Evolutionary conservation across 2,888 invertebrate species (phyloP).

Genomic region (Germaria angustata): DNA sequence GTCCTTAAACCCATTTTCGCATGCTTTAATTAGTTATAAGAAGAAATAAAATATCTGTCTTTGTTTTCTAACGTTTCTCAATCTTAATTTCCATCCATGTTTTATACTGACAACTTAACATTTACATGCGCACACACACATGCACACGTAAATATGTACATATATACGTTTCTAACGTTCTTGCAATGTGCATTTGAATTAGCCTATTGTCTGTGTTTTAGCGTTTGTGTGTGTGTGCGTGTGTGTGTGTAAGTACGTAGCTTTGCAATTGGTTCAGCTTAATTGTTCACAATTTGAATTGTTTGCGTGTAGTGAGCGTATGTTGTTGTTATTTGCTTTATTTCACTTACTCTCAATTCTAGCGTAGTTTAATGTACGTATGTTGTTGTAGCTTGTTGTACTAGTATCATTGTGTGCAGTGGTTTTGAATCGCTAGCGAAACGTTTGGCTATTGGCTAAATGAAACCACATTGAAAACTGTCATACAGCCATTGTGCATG

Average conservation of each 20-base stretch:
- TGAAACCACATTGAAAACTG: conserved; percentile 41
- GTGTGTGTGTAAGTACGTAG: conserved; percentile 1
- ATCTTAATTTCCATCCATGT: background rate
- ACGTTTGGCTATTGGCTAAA: conserved; percentile 63
- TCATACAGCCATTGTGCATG: conserved; percentile 30
- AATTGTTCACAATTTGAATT: conserved; percentile 31
- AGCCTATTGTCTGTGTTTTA: background rate
- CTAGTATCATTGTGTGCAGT: conserved; percentile 21
- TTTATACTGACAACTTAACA: background rate
- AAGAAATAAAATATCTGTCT: background rate
- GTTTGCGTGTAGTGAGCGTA: background rate
- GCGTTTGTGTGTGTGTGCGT: background rate
- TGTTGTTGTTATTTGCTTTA: background rate
- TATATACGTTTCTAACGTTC: background rate
- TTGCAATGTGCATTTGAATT: conserved; percentile 2
- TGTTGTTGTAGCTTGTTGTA: background rate
- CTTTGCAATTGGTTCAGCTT: conserved; percentile 56
- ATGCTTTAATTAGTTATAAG: background rate
- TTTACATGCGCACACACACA: no score
- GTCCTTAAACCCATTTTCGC: background rate
- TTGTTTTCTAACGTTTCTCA: conserved; percentile 2
- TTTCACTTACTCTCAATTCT: conserved; percentile 46
- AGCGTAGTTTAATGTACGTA: conserved; percentile 26
- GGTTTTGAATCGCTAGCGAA: conserved; percentile 35
- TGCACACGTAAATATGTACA: background rate